Percentiles rank a stretch among this genome's conserved stretches.
Conservation (phyloP, 2,113 vertebrate species). For the Bucco capensis region DNA sequence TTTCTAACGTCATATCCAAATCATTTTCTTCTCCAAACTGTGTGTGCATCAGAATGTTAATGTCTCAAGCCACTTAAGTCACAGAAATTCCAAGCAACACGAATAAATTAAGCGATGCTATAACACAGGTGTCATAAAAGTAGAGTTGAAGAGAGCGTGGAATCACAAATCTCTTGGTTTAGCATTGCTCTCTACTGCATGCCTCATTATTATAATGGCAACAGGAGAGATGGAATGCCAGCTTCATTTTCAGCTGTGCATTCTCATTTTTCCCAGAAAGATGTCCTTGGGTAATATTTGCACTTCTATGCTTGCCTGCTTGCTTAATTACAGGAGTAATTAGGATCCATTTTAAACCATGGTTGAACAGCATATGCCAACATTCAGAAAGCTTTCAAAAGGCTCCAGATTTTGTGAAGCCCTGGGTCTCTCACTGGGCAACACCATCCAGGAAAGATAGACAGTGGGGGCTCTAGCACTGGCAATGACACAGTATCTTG, state of each 20-base stretch:
- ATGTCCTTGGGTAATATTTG: constrained; percentile 18
- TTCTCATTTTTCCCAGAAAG: not conserved
- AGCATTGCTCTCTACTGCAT: not conserved
- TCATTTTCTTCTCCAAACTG: constrained; percentile 1
- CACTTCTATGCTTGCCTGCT: not conserved
- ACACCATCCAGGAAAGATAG: not conserved
- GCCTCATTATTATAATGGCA: not conserved
- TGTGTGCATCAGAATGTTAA: not conserved
- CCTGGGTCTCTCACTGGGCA: not conserved
- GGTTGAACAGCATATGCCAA: not conserved
- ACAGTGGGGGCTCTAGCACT: not conserved
- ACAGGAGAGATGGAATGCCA: not conserved
- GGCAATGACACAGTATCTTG: not conserved
- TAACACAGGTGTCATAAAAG: not conserved
- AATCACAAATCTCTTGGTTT: not conserved
- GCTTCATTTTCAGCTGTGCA: not conserved
- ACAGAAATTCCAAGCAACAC: not conserved
- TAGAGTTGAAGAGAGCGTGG: not conserved
- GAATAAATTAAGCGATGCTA: not conserved
- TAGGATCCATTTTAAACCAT: not conserved
- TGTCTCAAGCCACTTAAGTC: not conserved
- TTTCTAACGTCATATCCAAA: not conserved
- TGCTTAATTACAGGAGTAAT: constrained; percentile 1
- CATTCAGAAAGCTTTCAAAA: not conserved
- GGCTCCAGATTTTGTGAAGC: not conserved